A percentile compares a stretch with the other conserved stretches of the same genome.
phyloP scores from a whole-genome alignment of 2,888 invertebrate species.

The Drosophila kambysellisi region DNA sequence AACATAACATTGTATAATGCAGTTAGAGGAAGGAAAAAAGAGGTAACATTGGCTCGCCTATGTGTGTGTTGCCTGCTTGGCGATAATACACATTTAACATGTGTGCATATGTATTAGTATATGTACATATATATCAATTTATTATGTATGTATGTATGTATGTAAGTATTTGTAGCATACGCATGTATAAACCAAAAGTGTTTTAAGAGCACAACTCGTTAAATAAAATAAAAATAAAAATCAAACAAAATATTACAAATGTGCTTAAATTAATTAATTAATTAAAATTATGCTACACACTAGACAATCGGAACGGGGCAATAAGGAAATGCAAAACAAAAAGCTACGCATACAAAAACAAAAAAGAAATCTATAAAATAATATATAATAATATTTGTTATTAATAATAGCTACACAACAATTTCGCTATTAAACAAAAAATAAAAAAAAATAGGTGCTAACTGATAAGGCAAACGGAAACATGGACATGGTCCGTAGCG shows the following conservation, averaged over 20 bases:
- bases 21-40: neutral
- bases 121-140: slow-evolving; percentile 9
- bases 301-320: slow-evolving; percentile 51
- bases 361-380: slow-evolving; percentile 27
- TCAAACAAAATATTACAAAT: slow-evolving; percentile 44
- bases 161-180: slow-evolving; percentile 6
- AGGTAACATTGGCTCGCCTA: neutral
- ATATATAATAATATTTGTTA: slow-evolving; percentile 30
- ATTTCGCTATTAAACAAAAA: slow-evolving; percentile 51
- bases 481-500: slow-evolving; percentile 16
- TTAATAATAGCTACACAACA: slow-evolving; percentile 44
- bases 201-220: slow-evolving; percentile 72
- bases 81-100: neutral
- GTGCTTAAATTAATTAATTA: slow-evolving; percentile 38
- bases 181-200: slow-evolving; percentile 55
- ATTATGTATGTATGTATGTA: slow-evolving; percentile 12
- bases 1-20: neutral
- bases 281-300: slow-evolving; percentile 45
- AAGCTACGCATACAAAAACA: slow-evolving; percentile 2
- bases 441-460: slow-evolving; percentile 51
- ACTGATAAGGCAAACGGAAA: slow-evolving; percentile 48
- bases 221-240: slow-evolving; percentile 23
- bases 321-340: slow-evolving; percentile 16
- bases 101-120: slow-evolving; percentile 28
- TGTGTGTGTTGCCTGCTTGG: neutral